Evolutionary conservation across 2,888 invertebrate species (phyloP).

Genomic region (Nomada hirtipes): DNA sequence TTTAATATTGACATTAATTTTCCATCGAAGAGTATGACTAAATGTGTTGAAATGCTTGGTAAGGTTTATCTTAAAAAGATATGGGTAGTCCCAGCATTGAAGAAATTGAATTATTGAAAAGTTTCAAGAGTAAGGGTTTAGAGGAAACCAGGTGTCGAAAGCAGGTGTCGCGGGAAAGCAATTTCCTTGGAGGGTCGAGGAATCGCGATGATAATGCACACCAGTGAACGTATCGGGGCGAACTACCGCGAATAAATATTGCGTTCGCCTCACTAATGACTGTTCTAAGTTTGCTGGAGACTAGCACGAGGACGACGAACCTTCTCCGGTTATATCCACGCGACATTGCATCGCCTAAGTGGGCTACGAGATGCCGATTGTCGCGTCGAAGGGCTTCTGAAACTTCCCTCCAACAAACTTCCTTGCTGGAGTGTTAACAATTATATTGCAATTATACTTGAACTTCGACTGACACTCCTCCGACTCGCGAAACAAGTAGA

Average conservation of each 20-base stretch:
- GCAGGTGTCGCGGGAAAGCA: background rate
- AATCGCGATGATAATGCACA: constrained; percentile 30
- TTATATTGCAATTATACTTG: constrained; percentile 2
- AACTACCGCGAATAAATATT: constrained; percentile 66
- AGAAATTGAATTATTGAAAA: no score
- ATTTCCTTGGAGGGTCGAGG: constrained; percentile 12
- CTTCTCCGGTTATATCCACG: constrained; percentile 54
- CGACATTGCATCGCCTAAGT: constrained; percentile 37
- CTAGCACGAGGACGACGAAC: constrained; percentile 75
- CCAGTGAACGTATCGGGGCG: constrained; percentile 23
- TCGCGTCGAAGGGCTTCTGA: constrained; percentile 22
- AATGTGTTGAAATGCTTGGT: no score
- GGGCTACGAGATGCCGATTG: constrained; percentile 48
- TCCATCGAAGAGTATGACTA: no score
- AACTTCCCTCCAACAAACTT: background rate
- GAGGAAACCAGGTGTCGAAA: no score
- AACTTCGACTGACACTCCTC: no score
- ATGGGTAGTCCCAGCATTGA: no score
- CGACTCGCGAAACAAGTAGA: no score
- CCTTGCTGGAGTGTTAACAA: background rate
- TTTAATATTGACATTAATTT: no score
- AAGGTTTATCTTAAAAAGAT: no score
- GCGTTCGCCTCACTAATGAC: constrained; percentile 76
- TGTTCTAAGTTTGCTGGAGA: constrained; percentile 77
- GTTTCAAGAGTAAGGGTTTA: no score